Evolutionary conservation across 2,113 vertebrate genomes (phyloP).

Genomic region (Ondatra zibethicus): DNA sequence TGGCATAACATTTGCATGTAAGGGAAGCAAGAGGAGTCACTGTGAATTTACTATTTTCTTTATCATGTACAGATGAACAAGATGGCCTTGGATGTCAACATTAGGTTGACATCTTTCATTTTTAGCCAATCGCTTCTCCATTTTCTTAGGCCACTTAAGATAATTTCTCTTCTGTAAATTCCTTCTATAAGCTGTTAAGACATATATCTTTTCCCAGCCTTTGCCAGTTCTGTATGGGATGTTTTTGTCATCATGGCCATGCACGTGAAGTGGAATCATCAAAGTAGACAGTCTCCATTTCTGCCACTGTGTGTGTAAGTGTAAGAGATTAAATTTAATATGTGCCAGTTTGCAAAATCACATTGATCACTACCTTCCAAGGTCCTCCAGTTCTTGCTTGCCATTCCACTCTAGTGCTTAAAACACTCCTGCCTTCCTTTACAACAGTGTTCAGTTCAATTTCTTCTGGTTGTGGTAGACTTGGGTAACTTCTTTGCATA

Average conservation of each 20-base stretch:
- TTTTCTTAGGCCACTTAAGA: neutral
- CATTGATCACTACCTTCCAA: rapidly evolving
- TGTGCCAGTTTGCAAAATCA: neutral
- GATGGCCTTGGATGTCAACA: neutral
- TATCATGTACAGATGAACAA: neutral
- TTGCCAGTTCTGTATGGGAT: neutral
- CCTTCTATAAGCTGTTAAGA: neutral
- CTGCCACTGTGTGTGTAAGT: neutral
- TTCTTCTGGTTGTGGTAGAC: neutral
- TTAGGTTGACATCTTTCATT: neutral
- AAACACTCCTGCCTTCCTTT: neutral
- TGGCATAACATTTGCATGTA: neutral
- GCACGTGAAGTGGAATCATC: neutral
- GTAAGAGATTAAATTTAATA: neutral
- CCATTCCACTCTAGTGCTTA: neutral
- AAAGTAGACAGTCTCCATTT: neutral
- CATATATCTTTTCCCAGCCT: neutral
- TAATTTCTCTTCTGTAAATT: conserved; percentile 4
- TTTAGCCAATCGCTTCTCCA: neutral
- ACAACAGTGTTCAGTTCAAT: neutral
- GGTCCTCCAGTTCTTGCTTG: neutral
- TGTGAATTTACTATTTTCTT: neutral
- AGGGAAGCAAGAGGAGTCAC: neutral
- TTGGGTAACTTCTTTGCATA: neutral
- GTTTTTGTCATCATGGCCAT: neutral